Conservation (phyloP, 2,888 invertebrate species). For the Erpobdella octoculata region DNA sequence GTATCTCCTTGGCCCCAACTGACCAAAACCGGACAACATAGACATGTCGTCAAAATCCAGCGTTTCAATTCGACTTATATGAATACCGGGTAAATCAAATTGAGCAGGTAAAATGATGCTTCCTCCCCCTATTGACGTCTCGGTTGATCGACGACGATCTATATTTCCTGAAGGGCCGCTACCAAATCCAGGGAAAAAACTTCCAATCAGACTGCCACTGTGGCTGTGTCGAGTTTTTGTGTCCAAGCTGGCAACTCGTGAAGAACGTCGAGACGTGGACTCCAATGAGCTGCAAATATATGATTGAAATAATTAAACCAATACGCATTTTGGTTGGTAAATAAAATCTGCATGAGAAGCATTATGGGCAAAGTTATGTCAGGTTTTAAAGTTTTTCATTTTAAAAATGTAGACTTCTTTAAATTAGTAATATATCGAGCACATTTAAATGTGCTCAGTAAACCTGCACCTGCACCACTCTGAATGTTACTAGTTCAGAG, state of each 20-base stretch:
- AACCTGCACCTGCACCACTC: too few species aligned
- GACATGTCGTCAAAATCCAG: slow-evolving; percentile 35
- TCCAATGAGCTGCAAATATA: slow-evolving; percentile 30
- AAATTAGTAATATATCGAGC: too few species aligned
- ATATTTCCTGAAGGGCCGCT: background rate
- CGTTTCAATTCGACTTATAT: slow-evolving; percentile 38
- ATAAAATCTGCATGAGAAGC: too few species aligned
- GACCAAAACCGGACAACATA: slow-evolving; percentile 24
- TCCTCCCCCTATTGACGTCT: slow-evolving; percentile 23
- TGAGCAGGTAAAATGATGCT: slow-evolving; percentile 26
- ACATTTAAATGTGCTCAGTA: too few species aligned
- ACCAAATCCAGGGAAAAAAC: background rate
- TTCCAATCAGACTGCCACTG: slow-evolving; percentile 21
- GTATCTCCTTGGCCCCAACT: slow-evolving; percentile 28
- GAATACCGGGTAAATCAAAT: slow-evolving; percentile 34
- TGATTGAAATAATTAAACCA: background rate
- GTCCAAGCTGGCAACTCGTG: slow-evolving; percentile 27
- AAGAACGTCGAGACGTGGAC: slow-evolving; percentile 27
- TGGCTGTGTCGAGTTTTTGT: slow-evolving; percentile 27
- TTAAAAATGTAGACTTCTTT: too few species aligned
- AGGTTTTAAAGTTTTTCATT: too few species aligned
- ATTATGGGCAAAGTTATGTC: too few species aligned
- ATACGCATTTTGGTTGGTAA: too few species aligned
- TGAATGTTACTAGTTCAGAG: too few species aligned
- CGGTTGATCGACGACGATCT: slow-evolving; percentile 25